Conservation (phyloP, 2,797 vertebrate species). For the Paramormyrops hopkinsi region DNA sequence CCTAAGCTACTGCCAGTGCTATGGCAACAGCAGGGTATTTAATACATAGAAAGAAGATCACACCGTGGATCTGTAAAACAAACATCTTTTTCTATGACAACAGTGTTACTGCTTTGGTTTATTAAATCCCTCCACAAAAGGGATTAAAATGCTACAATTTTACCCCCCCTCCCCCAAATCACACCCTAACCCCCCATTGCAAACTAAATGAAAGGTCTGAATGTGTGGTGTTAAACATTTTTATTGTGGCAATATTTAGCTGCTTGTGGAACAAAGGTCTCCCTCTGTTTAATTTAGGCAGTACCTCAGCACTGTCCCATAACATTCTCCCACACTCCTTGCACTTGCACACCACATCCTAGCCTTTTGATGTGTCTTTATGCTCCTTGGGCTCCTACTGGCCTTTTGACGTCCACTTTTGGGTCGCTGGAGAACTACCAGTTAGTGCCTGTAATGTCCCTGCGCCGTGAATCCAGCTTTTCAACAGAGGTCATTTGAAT, state of each 20-base stretch:
- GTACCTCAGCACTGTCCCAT: background rate
- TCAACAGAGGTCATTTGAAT: background rate
- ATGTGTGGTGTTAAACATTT: constrained; percentile 17
- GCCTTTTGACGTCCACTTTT: background rate
- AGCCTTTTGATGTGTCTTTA: background rate
- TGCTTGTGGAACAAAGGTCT: constrained; percentile 7
- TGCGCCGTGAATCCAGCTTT: background rate
- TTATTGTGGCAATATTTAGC: constrained; percentile 14
- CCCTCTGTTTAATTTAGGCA: constrained; percentile 6
- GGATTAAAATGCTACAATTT: constrained; percentile 35
- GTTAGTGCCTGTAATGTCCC: background rate
- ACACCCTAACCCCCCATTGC: background rate
- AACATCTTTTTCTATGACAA: constrained; percentile 37
- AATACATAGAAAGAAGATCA: constrained; percentile 37
- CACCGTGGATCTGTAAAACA: constrained; percentile 45
- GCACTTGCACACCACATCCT: background rate
- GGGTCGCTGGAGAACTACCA: background rate
- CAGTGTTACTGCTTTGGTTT: constrained; percentile 34
- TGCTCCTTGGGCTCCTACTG: background rate
- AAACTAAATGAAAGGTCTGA: constrained; percentile 14
- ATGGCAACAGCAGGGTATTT: constrained; percentile 39
- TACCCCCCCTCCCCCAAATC: constrained; percentile 27
- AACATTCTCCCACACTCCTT: constrained; percentile 8
- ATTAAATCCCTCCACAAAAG: constrained; percentile 35
- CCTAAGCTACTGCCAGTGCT: constrained; percentile 25